These are phyloP conservation scores for Drosophila aldrichi DNA, from an alignment of 2,888 invertebrate genomes.

Conservation along the genomic window DNA sequence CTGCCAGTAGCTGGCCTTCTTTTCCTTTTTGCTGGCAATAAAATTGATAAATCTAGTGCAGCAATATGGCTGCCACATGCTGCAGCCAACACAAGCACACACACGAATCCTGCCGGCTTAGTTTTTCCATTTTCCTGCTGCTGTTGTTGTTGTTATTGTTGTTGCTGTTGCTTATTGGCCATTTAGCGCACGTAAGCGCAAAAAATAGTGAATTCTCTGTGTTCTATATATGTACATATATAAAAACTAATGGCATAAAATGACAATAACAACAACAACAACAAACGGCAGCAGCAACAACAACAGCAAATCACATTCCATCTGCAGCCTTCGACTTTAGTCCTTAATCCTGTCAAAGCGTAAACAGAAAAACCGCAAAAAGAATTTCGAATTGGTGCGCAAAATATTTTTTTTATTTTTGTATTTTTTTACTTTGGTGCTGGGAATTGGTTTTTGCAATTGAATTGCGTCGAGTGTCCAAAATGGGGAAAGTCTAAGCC, in stretches of 20 bases:
- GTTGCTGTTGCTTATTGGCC: conserved; percentile 73
- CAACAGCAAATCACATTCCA: conserved; percentile 33
- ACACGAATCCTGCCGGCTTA: conserved; percentile 65
- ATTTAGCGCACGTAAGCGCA: conserved; percentile 79
- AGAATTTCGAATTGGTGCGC: conserved; percentile 33
- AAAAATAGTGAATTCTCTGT: conserved; percentile 67
- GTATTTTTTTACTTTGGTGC: neutral
- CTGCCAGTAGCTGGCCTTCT: neutral
- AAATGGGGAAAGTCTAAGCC: conserved; percentile 1
- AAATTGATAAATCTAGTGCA: conserved; percentile 78
- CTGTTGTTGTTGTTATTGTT: conserved; percentile 29
- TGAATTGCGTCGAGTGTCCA: conserved; percentile 31
- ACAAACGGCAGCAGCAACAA: conserved; percentile 12
- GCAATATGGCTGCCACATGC: conserved; percentile 71
- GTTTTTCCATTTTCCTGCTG: conserved; percentile 51
- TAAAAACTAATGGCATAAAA: conserved; percentile 77
- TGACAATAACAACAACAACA: conserved; percentile 5
- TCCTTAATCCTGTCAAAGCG: conserved; percentile 81
- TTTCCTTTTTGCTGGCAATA: conserved; percentile 62
- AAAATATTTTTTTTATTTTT: conserved; percentile 17
- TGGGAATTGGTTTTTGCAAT: conserved; percentile 29
- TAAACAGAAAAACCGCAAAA: conserved; percentile 60
- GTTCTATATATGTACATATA: conserved; percentile 68
- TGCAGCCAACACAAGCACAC: conserved; percentile 4
- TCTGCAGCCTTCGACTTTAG: conserved; percentile 59